Conservation (phyloP, 2,797 vertebrate genomes). For the Gallinago nigripennis region DNA sequence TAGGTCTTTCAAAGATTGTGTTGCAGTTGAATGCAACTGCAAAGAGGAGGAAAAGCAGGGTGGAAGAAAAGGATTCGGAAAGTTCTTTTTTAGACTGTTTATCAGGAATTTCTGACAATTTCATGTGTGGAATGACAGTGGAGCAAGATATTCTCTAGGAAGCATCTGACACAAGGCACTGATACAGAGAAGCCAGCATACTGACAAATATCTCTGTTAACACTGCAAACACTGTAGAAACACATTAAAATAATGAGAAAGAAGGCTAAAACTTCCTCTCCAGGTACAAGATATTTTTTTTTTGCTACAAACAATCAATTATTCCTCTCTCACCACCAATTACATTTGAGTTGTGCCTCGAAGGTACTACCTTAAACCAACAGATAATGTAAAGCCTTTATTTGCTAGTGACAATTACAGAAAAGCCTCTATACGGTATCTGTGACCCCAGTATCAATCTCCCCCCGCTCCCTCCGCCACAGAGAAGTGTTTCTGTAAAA, state of each 20-base stretch:
- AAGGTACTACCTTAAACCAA: neutral
- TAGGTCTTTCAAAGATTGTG: neutral
- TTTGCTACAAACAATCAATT: neutral
- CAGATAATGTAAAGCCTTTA: neutral
- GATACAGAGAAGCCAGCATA: neutral
- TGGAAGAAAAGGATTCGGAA: neutral
- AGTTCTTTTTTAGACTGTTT: neutral
- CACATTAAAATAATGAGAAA: neutral
- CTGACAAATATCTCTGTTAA: neutral
- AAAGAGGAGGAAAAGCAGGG: neutral
- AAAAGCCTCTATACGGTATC: neutral
- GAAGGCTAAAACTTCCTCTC: neutral
- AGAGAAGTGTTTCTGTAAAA: neutral
- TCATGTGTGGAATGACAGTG: neutral
- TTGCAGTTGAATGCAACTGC: neutral
- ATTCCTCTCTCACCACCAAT: neutral
- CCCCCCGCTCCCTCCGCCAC: rapidly evolving
- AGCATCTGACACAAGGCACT: neutral
- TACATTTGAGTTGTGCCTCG: neutral
- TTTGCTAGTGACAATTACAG: neutral
- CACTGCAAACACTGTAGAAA: neutral
- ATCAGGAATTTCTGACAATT: neutral
- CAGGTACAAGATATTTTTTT: neutral
- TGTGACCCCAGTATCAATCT: neutral
- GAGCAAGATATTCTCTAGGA: neutral